Evolutionary conservation across 2,888 invertebrate species (phyloP).

Genomic region (Cantharis lateralis): DNA sequence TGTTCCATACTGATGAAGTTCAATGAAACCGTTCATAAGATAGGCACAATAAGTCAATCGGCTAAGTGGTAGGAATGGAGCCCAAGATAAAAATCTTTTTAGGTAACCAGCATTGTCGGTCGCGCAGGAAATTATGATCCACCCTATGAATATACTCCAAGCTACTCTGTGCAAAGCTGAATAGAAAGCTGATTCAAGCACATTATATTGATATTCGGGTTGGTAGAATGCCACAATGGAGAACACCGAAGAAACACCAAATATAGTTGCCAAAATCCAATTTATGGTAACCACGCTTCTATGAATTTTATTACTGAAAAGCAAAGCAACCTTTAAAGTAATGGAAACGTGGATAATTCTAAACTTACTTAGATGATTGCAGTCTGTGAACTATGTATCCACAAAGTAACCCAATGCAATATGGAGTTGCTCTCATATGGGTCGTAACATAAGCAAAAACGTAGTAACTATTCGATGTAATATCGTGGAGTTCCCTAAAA

Average conservation of each 20-base stretch:
- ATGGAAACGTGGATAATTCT: background rate
- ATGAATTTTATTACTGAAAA: constrained; percentile 47
- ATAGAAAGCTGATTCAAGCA: constrained; percentile 67
- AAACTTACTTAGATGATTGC: constrained; percentile 64
- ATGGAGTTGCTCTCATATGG: constrained; percentile 74
- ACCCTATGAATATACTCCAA: constrained; percentile 71
- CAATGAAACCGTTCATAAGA: constrained; percentile 72
- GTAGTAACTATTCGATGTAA: constrained; percentile 67
- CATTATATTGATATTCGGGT: constrained; percentile 62
- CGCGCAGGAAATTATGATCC: constrained; percentile 68
- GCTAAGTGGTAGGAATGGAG: constrained; percentile 67
- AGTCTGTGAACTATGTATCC: constrained; percentile 69
- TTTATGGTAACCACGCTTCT: constrained; percentile 38
- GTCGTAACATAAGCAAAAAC: constrained; percentile 72
- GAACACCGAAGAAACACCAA: constrained; percentile 64
- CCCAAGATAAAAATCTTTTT: constrained; percentile 61
- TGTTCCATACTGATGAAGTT: constrained; percentile 67
- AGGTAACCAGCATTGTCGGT: constrained; percentile 68
- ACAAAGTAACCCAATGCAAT: constrained; percentile 68
- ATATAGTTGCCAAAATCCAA: constrained; percentile 46
- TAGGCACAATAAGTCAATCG: constrained; percentile 75
- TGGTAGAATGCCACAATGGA: constrained; percentile 68
- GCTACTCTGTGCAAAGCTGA: constrained; percentile 68
- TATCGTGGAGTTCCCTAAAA: constrained; percentile 66
- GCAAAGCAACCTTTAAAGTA: background rate